A percentile compares a stretch with the other conserved stretches of the same genome.
Evolutionary conservation across 2,888 invertebrate genomes (phyloP).

Genomic region (Pharmacophagus antenor): DNA sequence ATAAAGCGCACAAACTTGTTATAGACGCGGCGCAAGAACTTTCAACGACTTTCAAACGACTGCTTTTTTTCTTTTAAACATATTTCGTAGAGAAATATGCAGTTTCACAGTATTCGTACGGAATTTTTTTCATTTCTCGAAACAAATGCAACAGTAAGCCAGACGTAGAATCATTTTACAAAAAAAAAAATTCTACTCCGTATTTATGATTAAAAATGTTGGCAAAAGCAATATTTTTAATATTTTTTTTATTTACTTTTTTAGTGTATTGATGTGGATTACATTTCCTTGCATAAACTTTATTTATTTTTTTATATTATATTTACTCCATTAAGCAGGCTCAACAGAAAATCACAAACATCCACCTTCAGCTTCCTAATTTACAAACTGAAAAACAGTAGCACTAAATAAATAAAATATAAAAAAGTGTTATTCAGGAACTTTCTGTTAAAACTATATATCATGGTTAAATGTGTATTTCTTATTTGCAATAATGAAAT

Average conservation of each 20-base stretch:
- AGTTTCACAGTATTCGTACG: conserved; percentile 1
- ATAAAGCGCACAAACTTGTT: conserved; percentile 46
- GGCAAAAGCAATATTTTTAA: background rate
- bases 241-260: background rate
- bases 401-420: too few relatives aligned
- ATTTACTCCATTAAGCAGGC: too few relatives aligned
- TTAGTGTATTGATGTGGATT: too few relatives aligned
- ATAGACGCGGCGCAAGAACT: conserved; percentile 38
- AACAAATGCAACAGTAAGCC: conserved; percentile 2
- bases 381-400: too few relatives aligned
- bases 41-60: conserved; percentile 21
- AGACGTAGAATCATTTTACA: background rate
- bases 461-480: too few relatives aligned
- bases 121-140: conserved; percentile 11
- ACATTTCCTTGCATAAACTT: too few relatives aligned
- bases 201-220: background rate
- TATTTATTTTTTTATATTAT: too few relatives aligned
- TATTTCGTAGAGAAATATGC: conserved; percentile 20
- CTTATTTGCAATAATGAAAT: too few relatives aligned
- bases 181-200: background rate
- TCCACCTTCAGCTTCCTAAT: too few relatives aligned
- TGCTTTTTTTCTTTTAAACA: conserved; percentile 28
- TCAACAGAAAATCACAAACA: too few relatives aligned
- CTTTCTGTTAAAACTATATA: too few relatives aligned
- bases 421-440: too few relatives aligned